Base-by-base conservation (phyloP, 2,113 vertebrate species). In the Nothobranchius kuhntae region DNA sequence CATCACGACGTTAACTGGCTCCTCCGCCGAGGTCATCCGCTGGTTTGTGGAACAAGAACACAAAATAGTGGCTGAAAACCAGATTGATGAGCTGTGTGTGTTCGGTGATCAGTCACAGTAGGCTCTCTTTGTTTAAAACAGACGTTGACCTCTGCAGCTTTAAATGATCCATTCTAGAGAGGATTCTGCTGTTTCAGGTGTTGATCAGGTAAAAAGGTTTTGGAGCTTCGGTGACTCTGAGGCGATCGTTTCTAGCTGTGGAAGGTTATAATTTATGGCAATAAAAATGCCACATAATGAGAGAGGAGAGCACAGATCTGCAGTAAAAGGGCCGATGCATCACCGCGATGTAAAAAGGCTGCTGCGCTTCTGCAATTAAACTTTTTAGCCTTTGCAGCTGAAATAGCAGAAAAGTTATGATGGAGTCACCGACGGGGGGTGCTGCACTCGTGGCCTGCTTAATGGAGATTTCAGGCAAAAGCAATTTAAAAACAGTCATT, bases 201-300 rank as follows among this genome's bases (percentile, higher is more conserved):
- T 36, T 38, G 7, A 60, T 65, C 4, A 56, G 38, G 7, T 9
- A 10, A 24, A 53, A 14, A 4, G 10, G 4, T 50, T 50, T 42
- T 40, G 44, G 24, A 26, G 26, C 13, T 0, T 55, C 17, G 13
- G 24, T n/a, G 44, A 13, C 44, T 45, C 44, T 45, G 44, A 45
- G 13, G 12, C 44, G 11, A 11, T 11, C 9, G 2, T 45, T 12
- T 38, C 36, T 51, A 65, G 60, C 64, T 53, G 8, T 13, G 21
- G 14, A 21, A n/a, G 26, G 12, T 6, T 59, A 17, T 65, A n/a
- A 46, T 47, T 51, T 10, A 52, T 52, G 68, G 56, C 47, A 68
- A 50, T 42, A 14, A 54, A 53, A 62, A 79, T 73, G 42, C 47
- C 48, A 60, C 51, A 66, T 70, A 73, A 55, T 21, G 40, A 72